Evolutionary conservation across 2,888 invertebrate genomes (phyloP).

Genomic region (Caenorhabditis imperialis): DNA sequence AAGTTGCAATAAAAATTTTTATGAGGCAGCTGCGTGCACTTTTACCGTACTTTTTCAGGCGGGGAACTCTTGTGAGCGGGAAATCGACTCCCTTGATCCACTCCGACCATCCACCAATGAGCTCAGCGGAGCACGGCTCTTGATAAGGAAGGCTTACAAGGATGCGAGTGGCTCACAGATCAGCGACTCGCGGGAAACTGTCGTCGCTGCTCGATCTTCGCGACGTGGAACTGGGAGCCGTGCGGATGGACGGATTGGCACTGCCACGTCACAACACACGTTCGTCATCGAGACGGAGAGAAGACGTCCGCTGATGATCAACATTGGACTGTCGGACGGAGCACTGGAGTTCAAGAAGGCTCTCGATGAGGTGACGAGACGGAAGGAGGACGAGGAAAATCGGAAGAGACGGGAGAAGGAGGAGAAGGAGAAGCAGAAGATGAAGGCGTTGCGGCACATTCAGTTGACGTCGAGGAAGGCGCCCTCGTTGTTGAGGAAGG

Average conservation of each 20-base stretch:
- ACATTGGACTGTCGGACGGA: constrained; percentile 60
- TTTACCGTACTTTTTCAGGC: constrained; percentile 44
- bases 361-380: constrained; percentile 46
- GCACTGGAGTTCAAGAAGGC: constrained; percentile 59
- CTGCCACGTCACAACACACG: constrained; percentile 63
- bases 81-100: constrained; percentile 62
- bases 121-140: constrained; percentile 61
- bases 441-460: constrained; percentile 51
- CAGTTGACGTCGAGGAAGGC: constrained; percentile 54
- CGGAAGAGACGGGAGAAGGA: constrained; percentile 52
- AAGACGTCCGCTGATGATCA: constrained; percentile 55
- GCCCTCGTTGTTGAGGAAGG: constrained; percentile 41
- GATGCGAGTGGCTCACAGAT: constrained; percentile 37
- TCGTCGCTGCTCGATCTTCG: constrained; percentile 10
- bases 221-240: constrained; percentile 20
- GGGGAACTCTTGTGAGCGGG: constrained; percentile 60
- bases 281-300: constrained; percentile 63
- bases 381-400: constrained; percentile 53
- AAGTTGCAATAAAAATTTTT: too few relatives aligned
- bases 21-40: too few relatives aligned
- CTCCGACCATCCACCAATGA: constrained; percentile 62
- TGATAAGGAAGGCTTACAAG: constrained; percentile 59
- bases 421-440: constrained; percentile 49
- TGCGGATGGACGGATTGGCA: constrained; percentile 53
- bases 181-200: constrained; percentile 21